phyloP scores from a whole-genome alignment of 2,888 invertebrate genomes.

The Lamellibrachia columna region DNA sequence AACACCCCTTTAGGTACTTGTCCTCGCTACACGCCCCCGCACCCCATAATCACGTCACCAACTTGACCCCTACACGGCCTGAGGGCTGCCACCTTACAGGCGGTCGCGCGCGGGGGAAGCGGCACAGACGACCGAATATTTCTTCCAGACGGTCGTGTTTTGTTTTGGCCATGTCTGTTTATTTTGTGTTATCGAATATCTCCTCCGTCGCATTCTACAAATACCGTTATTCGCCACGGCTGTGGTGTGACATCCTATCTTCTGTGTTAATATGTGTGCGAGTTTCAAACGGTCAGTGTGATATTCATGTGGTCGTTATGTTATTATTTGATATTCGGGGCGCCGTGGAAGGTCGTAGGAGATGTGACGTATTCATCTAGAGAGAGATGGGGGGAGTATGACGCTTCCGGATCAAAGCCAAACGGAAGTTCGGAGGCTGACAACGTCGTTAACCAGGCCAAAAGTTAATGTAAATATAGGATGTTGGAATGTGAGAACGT shows the following conservation, averaged over 20 bases:
- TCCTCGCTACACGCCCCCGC: neutral
- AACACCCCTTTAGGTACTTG: neutral
- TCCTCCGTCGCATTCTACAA: neutral
- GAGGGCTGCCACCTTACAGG: neutral
- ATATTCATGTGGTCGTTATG: neutral
- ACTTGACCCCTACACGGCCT: neutral
- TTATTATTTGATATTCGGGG: neutral
- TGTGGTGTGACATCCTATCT: neutral
- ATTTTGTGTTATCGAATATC: slow-evolving; percentile 10
- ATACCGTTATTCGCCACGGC: slow-evolving; percentile 1
- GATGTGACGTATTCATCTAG: no score
- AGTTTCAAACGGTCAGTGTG: neutral
- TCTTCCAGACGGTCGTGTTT: neutral
- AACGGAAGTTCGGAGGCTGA: no score
- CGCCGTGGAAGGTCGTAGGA: no score
- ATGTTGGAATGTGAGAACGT: no score
- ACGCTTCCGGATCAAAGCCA: no score
- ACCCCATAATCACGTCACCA: neutral
- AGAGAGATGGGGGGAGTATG: no score
- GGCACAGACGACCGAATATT: neutral
- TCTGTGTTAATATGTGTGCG: neutral
- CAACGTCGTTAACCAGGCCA: no score
- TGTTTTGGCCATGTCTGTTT: slow-evolving; percentile 12
- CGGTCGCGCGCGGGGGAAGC: neutral
- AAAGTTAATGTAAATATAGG: no score